phyloP scores from a whole-genome alignment of 2,797 vertebrate species.

The Sebastes umbrosus region DNA sequence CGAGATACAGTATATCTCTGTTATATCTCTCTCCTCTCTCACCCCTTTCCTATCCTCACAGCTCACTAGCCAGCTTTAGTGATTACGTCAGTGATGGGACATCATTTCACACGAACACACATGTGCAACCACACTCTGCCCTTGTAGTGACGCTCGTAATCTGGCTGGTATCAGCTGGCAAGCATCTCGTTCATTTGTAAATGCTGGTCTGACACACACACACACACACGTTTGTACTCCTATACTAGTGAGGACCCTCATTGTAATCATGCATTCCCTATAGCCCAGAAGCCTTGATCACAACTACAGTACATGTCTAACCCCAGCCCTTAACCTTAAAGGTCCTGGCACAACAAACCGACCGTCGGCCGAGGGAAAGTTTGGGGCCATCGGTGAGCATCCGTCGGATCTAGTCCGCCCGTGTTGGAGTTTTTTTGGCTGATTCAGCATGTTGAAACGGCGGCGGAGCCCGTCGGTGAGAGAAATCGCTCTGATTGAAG shows the following conservation, averaged over 20 bases:
- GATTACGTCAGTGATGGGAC: slow-evolving; percentile 2
- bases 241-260: background rate
- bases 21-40: background rate
- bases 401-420: no score
- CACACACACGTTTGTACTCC: background rate
- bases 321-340: background rate
- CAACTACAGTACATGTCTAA: background rate
- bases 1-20: background rate
- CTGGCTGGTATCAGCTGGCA: slow-evolving; percentile 20
- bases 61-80: background rate
- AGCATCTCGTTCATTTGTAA: background rate
- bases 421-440: no score
- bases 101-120: background rate
- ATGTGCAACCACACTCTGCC: background rate
- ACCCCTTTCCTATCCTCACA: background rate
- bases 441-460: no score
- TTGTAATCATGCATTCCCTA: background rate
- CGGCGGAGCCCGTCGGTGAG: no score
- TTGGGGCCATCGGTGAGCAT: no score
- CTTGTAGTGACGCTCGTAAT: background rate
- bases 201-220: background rate
- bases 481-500: no score
- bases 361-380: no score
- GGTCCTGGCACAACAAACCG: no score
- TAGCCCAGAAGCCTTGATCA: background rate